Evolutionary conservation across 2,113 vertebrate genomes (phyloP), one percentile per base, ranked within the genome.

Genomic region (Colossoma macropomum): DNA sequence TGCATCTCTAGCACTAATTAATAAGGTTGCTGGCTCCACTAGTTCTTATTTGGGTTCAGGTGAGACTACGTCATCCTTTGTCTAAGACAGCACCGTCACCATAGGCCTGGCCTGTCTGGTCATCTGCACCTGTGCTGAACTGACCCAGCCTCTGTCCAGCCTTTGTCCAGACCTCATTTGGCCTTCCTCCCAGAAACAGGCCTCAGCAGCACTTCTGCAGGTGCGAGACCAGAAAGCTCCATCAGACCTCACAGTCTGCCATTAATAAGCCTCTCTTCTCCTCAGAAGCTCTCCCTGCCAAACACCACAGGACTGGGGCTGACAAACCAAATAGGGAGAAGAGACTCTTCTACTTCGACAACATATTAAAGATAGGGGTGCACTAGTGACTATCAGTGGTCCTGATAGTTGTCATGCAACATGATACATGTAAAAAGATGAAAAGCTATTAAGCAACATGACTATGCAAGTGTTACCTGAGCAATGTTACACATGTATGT

Each of bases 61-160:
- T 82, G 63, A 48, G 23, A 12, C 70, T 30, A 41, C 16, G 21
- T 71, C 52, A 52, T 38, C 30, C 17, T 56, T 62, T 17, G 27
- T 48, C 72, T 0, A 6, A 80, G 62, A 71, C 27, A 13, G 65
- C n/a, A 38, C 48, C 21, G 25, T 82, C 48, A 45, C 25, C 63
- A 23, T 27, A 23, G 80, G 23, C 62, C n/a, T 56, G 38, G 21
- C 23, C 77, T 38, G 21, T 76, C 59, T 73, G 60, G 60, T 68
- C 80, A 84, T 60, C 85, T 77, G 81, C 85, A 77, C 77, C 85
- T 80, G 78, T 25, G 56, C 59, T 30, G 62, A 69, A 78, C 50
- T 52, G 63, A 52, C 68, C 82, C n/a, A 30, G 45, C 45, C 71
- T 63, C n/a, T 12, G 73, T 72, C 66, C 21, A 66, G 70, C 45